A percentile compares a stretch with the other conserved stretches of the same genome.
These are phyloP conservation scores for Acanthochromis polyacanthus DNA, from an alignment of 2,113 vertebrate species.

Conservation along the genomic window DNA sequence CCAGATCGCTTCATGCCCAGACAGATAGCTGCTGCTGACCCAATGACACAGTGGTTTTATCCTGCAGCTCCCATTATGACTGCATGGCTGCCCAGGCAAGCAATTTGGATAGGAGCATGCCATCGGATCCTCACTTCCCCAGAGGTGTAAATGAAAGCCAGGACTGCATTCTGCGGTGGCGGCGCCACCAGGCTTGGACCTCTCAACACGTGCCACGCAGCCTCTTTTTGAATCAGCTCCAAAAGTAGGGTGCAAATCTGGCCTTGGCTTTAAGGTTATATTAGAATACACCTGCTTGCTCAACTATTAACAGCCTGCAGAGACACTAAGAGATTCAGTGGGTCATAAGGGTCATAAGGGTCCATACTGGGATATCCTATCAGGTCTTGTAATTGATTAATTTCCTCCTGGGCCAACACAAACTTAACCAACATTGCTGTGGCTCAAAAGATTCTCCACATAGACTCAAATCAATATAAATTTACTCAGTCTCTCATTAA, in stretches of 20 bases:
- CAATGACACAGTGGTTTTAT: slow-evolving; percentile 70
- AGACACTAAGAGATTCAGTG: slow-evolving; percentile 42
- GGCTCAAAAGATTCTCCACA: slow-evolving; percentile 8
- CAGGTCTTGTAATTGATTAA: slow-evolving; percentile 27
- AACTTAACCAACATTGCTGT: slow-evolving; percentile 15
- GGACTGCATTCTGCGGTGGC: slow-evolving; percentile 61
- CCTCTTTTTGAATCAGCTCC: slow-evolving; percentile 50
- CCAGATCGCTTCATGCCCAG: slow-evolving; percentile 61
- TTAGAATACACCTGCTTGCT: slow-evolving; percentile 64
- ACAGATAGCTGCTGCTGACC: slow-evolving; percentile 70
- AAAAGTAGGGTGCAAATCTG: slow-evolving; percentile 57
- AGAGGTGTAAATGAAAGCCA: slow-evolving; percentile 65
- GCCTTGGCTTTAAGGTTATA: slow-evolving; percentile 37
- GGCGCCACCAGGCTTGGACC: slow-evolving; percentile 17
- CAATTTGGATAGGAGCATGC: slow-evolving; percentile 46
- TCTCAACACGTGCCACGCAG: slow-evolving; percentile 38
- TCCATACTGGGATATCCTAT: slow-evolving; percentile 21
- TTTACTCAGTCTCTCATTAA: slow-evolving; percentile 24
- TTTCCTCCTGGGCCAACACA: slow-evolving; percentile 21
- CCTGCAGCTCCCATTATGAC: slow-evolving; percentile 33
- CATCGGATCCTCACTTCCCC: slow-evolving; percentile 46
- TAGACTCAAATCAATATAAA: slow-evolving; percentile 24
- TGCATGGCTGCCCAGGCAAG: slow-evolving; percentile 40
- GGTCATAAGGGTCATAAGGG: slow-evolving; percentile 18
- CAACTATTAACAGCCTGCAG: slow-evolving; percentile 35